Evolutionary conservation across 2,797 vertebrate species (phyloP), one percentile per base, ranked within the genome.

Genomic region (Hydrophis major): DNA sequence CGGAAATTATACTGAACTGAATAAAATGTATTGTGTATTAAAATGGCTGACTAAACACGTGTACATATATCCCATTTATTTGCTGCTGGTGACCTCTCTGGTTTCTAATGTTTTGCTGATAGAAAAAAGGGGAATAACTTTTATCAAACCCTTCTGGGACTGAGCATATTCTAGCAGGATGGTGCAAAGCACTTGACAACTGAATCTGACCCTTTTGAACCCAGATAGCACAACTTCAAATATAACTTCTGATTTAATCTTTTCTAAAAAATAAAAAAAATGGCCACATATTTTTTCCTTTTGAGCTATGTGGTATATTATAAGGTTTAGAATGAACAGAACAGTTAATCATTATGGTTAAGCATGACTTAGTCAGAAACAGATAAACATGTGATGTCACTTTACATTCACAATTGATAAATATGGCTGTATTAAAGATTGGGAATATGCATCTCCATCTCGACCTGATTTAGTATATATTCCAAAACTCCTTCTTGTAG

Each of bases 331-430:
- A 56, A 93, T 93, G 94, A 92, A 37, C 63, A 90, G 59, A 89
- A 90, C 92, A 90, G 91, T 93, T 0, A 0, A 16, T 61, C 59
- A 27, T 86, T 0, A 0, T 1, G 20, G 27, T 69, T 57, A 91
- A 20, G 57, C 37, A 95, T 88, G 94, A 57, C 57, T 95, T 78
- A 88, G 11, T 5, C 32, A 88, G 66, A 92, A 93, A 57, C 55
- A 86, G 74, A 91, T 18, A 27, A 50, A 86, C 32, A n/a, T 74
- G 32, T 74, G 69, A 74, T 74, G 16, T 32, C 32, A 74, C 16
- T 32, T 37, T 37, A 37, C 16, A 74, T 74, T 74, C 69, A 74
- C 69, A 74, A 74, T 32, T 37, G 16, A 74, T 74, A 5, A 37
- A 74, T 20, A 37, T 37, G 14, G 6, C 2, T 37, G 32, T 37